Base-by-base conservation (phyloP, 1,140 invertebrate genomes). In the Drosophila pseudoananassae region DNA sequence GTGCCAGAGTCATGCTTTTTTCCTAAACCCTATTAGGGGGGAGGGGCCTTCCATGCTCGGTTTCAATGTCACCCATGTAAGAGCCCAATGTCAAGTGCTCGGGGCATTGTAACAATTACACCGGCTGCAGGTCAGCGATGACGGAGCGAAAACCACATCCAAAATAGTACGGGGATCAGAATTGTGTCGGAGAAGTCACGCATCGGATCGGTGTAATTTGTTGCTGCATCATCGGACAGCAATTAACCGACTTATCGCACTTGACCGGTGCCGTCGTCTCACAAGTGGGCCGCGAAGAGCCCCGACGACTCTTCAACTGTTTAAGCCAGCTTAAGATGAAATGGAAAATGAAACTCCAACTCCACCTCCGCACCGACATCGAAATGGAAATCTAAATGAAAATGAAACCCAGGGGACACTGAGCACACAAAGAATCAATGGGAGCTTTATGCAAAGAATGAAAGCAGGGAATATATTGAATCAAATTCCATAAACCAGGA, bases 231-330 rank as follows among this genome's bases (percentile, higher is more conserved):
- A 85, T 87, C 64, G 63, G 45, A 57, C 51, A 51, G 64, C 81
- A 87, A 75, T 82, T 82, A 78, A 64, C 50, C 70, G 51, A 70
- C 74, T 85, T 85, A 85, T 87, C 81, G 73, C 82, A 87, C 81
- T 68, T 81, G 56, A 65, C 60, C 59, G 77, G 79, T 49, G 38
- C 51, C 55, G 59, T 46, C 25, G 14, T 29, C 10, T 10, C 51
- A 17, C 12, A 52, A 10, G 59, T 64, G 59, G 53, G 17, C 8
- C 38, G n/a, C 40, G 7, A 36, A 33, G 31, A 33, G 31, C 25
- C 33, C 15, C 23, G 8, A 17, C 27, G 10, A 58, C 38, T 25
- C 52, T 56, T 63, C 38, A 40, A 8, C 47, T 6, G 49, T 59
- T 43, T 38, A 47, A 82, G 73, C 58, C 81, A 29, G 81, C 57